Base-by-base conservation (phyloP, 92 coral and sea anemone species). In the Chrysogorgia sp. region DNA sequence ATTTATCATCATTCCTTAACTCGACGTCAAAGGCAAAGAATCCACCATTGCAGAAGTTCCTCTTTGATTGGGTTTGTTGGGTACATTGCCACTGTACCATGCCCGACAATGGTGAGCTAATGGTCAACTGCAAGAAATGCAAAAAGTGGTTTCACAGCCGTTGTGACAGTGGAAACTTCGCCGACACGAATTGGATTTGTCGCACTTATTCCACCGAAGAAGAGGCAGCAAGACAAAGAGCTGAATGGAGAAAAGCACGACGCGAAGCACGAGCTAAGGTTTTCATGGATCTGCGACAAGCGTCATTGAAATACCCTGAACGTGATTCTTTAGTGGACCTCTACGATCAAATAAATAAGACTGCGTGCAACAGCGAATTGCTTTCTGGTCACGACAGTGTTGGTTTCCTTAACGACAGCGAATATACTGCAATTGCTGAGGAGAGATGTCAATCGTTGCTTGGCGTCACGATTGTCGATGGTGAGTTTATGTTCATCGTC, bases 41-140 rank as follows among this genome's bases (percentile, higher is more conserved):
- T 43, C 0, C 58, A 9, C 75, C 75, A 2, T 23, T 68, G 8
- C 34, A 43, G 13, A 43, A 64, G 58, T 43, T 79, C 22, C 74
- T 83, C 7, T 87, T 43, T 63, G 79, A 87, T 7, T 83, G n/a
- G n/a, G 85, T 22, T 29, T 71, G 84, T 20, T 15, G 23, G 19
- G 85, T 83, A 4, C 63, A 77, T 57, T 66, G 88, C 37, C 76
- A 81, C 77, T 83, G 91, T 63, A 26, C 55, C 67, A 58, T 75
- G 84, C 88, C 88, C 2, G 88, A 79, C 69, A 80, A 83, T 58
- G 88, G 91, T 14, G 31, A 40, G n/a, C 20, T 19, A n/a, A 83
- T 87, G 88, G 80, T 58, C 21, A 58, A 45, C 9, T 87, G 91
- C 66, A 35, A 35, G 14, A 45, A 57, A 13, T 83, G 88, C 82